Base-by-base conservation (phyloP, 2,888 invertebrate species). In the Trichogramma evanescens region DNA sequence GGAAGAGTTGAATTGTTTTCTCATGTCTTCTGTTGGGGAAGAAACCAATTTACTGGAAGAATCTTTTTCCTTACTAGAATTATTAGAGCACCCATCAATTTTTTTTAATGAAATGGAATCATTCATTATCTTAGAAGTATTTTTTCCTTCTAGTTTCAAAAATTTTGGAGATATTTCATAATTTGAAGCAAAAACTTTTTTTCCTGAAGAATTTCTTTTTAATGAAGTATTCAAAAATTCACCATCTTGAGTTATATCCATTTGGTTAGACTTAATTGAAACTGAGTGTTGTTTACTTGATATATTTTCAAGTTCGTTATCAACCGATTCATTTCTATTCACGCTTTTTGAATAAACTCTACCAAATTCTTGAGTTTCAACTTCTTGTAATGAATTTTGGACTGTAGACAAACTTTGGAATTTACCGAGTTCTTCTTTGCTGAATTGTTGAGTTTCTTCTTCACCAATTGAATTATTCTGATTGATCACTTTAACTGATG, bases 291-390 rank as follows among this genome's bases (percentile, higher is more conserved):
- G 9, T 45, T 45, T 8, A 8, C 8, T 2, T 45, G 45, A n/a
- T 45, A n/a, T 45, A 45, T 45, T 45, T 45, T 26, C 26, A 26
- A 44, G 4, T 26, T 58, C 48, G 51, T n/a, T 46, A 6, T 6
- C 10, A 13, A 45, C 44, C 3, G 54, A 48, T 40, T 13, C 40
- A 13, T 46, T 41, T 5, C 3, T n/a, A 40, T 13, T 56, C 46
- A 45, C 5, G 4, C 43, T 8, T 54, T 54, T 54, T n/a, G 48
- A 48, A 48, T n/a, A 48, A 6, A 13, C 48, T 46, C 5, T 10
- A 5, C 10, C 42, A 43, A 52, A 42, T 9, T 49, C 39, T 50
- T 57, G 57, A 2, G 57, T 57, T 51, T 50, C 50, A n/a, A 13
- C 8, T 26, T 57, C 57, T 9, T 57, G 43, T 2, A 57, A 39